Conservation (phyloP, 2,888 invertebrate genomes). For the Ectropis crepuscularia region DNA sequence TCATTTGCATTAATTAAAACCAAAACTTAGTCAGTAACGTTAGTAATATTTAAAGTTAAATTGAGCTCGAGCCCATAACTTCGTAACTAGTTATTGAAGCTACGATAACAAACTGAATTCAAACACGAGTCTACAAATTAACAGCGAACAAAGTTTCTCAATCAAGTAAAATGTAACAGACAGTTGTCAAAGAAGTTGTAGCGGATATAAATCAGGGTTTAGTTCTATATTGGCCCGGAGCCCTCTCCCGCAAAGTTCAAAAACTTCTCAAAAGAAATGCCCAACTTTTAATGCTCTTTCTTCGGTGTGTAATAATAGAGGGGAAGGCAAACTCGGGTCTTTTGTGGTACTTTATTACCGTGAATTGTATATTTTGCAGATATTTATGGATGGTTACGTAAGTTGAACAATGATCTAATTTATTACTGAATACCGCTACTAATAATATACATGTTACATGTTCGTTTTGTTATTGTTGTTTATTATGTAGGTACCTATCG, state of each 20-base stretch:
- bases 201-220: slow-evolving; percentile 75
- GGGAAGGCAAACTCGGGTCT: slow-evolving; percentile 60
- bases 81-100: slow-evolving; percentile 7
- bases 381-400: slow-evolving; percentile 15
- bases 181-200: slow-evolving; percentile 70
- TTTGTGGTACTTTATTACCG: slow-evolving; percentile 54
- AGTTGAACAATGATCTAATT: slow-evolving; percentile 16
- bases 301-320: slow-evolving; percentile 67
- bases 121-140: slow-evolving; percentile 47
- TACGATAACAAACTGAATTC: slow-evolving; percentile 9
- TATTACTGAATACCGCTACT: slow-evolving; percentile 5
- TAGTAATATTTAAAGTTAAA: slow-evolving; percentile 7
- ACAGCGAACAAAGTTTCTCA: slow-evolving; percentile 53
- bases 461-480: not conserved
- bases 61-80: not conserved
- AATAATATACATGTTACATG: slow-evolving; percentile 5
- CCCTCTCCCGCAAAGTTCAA: slow-evolving; percentile 59
- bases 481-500: too few relatives aligned
- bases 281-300: slow-evolving; percentile 76
- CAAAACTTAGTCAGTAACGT: not conserved
- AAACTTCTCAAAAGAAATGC: slow-evolving; percentile 68
- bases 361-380: slow-evolving; percentile 36
- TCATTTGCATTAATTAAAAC: slow-evolving; percentile 10
- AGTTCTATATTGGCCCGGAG: slow-evolving; percentile 67
- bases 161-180: slow-evolving; percentile 64